These are phyloP conservation scores for Patella pellucida DNA, from an alignment of 2,888 invertebrate genomes.

Conservation along the genomic window DNA sequence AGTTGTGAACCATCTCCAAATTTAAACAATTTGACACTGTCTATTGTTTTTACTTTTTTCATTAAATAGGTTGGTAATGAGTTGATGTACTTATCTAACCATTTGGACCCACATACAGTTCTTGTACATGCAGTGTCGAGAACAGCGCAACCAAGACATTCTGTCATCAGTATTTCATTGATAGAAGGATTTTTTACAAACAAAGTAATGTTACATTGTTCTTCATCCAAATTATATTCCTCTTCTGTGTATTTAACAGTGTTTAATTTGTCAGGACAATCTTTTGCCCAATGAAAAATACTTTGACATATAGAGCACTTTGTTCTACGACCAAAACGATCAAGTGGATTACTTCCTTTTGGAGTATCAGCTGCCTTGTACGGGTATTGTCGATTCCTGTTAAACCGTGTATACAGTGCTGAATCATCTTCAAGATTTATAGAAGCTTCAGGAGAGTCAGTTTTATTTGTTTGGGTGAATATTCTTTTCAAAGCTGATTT, in stretches of 20 bases:
- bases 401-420: not conserved
- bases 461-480: too few relatives aligned
- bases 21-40: constrained; percentile 4
- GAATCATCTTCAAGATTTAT: not conserved
- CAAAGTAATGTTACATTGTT: not conserved
- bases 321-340: not conserved
- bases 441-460: not conserved
- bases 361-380: not conserved
- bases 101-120: too few relatives aligned
- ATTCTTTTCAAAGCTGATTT: not conserved
- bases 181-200: not conserved
- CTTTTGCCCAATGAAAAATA: constrained; percentile 25
- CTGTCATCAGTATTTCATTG: too few relatives aligned
- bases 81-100: too few relatives aligned
- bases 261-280: constrained; percentile 12
- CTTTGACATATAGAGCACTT: constrained; percentile 4
- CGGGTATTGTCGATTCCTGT: not conserved
- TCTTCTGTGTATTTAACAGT: not conserved
- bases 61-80: not conserved
- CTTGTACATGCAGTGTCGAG: too few relatives aligned
- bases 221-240: not conserved
- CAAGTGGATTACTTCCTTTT: not conserved
- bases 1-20: constrained; percentile 29
- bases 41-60: not conserved
- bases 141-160: too few relatives aligned